phyloP scores from a whole-genome alignment of 2,113 vertebrate genomes.

The Mirounga angustirostris region DNA sequence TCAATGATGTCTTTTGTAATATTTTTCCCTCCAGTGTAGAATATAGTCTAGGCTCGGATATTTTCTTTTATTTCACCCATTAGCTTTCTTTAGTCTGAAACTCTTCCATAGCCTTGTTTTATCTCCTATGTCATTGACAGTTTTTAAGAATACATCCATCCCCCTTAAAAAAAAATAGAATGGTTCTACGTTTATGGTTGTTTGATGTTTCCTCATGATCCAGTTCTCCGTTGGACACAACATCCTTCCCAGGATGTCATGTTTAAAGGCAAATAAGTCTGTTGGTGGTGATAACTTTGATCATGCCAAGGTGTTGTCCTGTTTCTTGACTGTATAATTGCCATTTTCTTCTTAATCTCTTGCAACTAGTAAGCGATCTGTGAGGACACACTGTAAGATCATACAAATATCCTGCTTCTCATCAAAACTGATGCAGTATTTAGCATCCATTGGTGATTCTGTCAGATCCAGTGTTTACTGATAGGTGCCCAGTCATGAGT shows the following conservation, averaged over 20 bases:
- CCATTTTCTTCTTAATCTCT: background rate
- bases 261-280: background rate
- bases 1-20: background rate
- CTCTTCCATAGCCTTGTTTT: background rate
- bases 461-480: background rate
- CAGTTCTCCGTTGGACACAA: background rate
- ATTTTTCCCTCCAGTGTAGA: background rate
- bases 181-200: background rate
- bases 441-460: background rate
- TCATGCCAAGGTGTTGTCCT: background rate
- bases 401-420: background rate
- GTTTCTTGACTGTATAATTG: background rate
- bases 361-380: background rate
- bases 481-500: background rate
- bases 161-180: background rate
- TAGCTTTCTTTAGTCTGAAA: background rate
- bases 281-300: background rate
- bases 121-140: background rate
- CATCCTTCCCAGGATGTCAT: background rate
- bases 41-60: background rate
- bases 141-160: background rate
- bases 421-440: background rate
- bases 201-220: background rate
- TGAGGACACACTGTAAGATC: background rate
- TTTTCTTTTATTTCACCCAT: slow-evolving; percentile 12